Evolutionary conservation across 2,888 invertebrate species (phyloP).

Genomic region (Pseudeuparius sepicola): DNA sequence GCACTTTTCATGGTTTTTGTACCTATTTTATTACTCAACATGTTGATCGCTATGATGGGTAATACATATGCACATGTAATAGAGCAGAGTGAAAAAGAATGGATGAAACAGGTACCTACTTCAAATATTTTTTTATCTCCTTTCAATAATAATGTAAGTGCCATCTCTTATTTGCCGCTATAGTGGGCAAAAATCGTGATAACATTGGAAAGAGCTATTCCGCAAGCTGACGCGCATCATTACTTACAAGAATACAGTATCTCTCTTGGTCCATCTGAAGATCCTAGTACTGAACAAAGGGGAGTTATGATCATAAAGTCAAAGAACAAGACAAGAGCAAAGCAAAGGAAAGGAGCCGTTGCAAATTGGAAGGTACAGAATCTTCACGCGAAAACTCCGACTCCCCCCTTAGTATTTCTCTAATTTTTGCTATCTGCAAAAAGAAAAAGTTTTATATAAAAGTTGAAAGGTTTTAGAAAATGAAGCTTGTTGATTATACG

Average conservation of each 20-base stretch:
- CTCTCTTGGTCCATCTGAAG: conserved; percentile 72
- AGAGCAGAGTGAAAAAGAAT: conserved; percentile 97
- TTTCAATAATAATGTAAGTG: no score
- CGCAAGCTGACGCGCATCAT: conserved; percentile 78
- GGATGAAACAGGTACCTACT: conserved; percentile 78
- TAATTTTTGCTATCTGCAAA: no score
- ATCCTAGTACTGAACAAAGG: conserved; percentile 74
- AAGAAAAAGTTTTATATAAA: no score
- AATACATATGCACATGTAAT: conserved; percentile 98
- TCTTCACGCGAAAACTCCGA: no score
- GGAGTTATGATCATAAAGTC: conserved; percentile 98
- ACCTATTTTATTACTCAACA: conserved; percentile 91
- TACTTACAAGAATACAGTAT: conserved; percentile 94
- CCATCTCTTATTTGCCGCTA: no score
- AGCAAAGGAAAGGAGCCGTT: conserved; percentile 91
- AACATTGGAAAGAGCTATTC: conserved; percentile 87
- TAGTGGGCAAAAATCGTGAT: conserved; percentile 99
- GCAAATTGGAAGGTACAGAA: conserved; percentile 90
- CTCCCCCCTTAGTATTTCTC: no score
- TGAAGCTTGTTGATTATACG: no score
- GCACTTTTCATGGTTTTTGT: conserved; percentile 96
- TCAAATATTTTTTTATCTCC: background rate
- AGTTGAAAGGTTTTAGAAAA: no score
- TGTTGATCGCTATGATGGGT: conserved; percentile 99
- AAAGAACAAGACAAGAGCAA: conserved; percentile 91